Base-by-base conservation (phyloP, 2,888 invertebrate genomes). In the Lasioglossum zephyrum region DNA sequence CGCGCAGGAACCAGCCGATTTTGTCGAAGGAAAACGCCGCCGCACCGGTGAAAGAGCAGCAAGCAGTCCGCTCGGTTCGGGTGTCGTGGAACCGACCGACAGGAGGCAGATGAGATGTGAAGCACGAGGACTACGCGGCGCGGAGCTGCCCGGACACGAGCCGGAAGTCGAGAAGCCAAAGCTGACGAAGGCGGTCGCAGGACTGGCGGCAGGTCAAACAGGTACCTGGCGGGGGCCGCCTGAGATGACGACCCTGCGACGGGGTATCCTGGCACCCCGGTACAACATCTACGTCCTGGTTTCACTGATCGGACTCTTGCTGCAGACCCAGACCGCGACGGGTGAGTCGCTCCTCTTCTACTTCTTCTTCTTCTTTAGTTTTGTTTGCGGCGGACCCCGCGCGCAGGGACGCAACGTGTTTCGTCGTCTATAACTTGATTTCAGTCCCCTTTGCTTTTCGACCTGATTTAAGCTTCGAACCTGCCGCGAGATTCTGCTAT, bases 201-300 rank as follows among this genome's bases (percentile, higher is more conserved):
- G 88, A 87, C 86, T 90, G 89, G 90, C 86, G 89, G 90, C 89
- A 82, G 90, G 85, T 89, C 89, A 87, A 85, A 88, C 90, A 91
- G 89, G 88, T 88, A 88, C 84, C 92, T 91, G 94, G 93, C 92
- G 93, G 93, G 92, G 91, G 92, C 89, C 93, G 93, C 94, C 93
- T 93, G 94, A 93, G 90, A 95, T 95, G 95, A 94, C 94, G 94
- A 93, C 91, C 92, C 92, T 92, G 92, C 93, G 93, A 93, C 93
- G 93, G 93, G 92, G 92, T 92, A 92, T 92, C 91, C 91, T 90
- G 88, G 91, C 92, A 92, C 93, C 92, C 92, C 93, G 92, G 79
- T 93, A 89, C 90, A 90, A 87, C 81, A 92, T 91, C 87, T 91
- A 94, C 85, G 89, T 93, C 84, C 89, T 94, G 87, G 87, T 93